Evolutionary conservation across 2,888 invertebrate species (phyloP).

Genomic region (Tenthredo livida): DNA sequence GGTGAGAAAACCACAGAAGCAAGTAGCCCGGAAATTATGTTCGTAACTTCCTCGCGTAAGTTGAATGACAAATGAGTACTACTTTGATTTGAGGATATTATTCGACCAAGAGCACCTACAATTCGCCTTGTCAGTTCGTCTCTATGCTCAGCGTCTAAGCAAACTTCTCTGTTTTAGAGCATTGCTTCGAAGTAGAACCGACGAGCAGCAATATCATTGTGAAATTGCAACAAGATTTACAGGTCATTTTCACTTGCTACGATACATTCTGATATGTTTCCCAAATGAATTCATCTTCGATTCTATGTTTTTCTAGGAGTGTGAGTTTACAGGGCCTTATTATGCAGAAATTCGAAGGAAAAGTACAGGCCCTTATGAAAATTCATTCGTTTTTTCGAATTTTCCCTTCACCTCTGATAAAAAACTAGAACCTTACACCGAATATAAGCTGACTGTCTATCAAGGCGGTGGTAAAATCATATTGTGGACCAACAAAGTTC

Average conservation of each 20-base stretch:
- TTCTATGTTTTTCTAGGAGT: neutral
- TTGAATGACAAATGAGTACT: neutral
- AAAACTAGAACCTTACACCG: constrained; percentile 45
- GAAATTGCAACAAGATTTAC: neutral
- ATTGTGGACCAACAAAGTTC: constrained; percentile 52
- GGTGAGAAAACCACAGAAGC: neutral
- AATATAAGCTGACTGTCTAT: constrained; percentile 55
- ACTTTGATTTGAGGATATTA: neutral
- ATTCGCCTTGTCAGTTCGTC: neutral
- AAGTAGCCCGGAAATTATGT: neutral
- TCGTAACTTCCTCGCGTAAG: neutral
- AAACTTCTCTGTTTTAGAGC: neutral
- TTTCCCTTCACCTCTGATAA: neutral
- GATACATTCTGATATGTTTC: neutral
- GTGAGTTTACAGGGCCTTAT: neutral
- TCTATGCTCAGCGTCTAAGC: neutral
- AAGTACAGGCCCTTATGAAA: neutral
- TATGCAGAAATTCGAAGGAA: neutral
- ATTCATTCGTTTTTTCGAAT: neutral
- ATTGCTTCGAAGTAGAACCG: neutral
- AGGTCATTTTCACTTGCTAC: neutral
- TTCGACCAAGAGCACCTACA: neutral
- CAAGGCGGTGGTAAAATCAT: neutral
- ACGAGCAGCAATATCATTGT: neutral
- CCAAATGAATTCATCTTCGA: neutral